A percentile compares a stretch with the other conserved stretches of the same genome.
These are phyloP conservation scores for Synanthedon formicaeformis DNA, from an alignment of 2,888 invertebrate genomes.

Conservation along the genomic window DNA sequence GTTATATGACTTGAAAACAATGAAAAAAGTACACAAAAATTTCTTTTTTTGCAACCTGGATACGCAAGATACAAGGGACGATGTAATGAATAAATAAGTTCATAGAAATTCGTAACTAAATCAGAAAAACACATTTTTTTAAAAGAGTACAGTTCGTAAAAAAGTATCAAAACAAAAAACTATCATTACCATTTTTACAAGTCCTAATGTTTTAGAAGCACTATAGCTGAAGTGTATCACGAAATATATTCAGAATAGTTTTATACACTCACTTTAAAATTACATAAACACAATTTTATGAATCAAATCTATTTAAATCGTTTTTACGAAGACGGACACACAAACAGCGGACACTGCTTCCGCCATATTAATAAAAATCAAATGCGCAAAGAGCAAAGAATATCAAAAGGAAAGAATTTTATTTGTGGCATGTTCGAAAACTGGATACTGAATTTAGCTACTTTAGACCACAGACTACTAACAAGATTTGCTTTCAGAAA, in stretches of 20 bases:
- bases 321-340: slow-evolving; percentile 46
- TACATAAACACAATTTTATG: slow-evolving; percentile 30
- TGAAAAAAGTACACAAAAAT: slow-evolving; percentile 52
- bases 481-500: no score
- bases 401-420: slow-evolving; percentile 43
- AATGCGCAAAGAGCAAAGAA: slow-evolving; percentile 45
- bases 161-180: slow-evolving; percentile 73
- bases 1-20: slow-evolving; percentile 66
- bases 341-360: slow-evolving; percentile 64
- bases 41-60: slow-evolving; percentile 20
- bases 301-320: slow-evolving; percentile 28
- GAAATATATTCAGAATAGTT: slow-evolving; percentile 18
- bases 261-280: slow-evolving; percentile 26
- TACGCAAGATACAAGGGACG: slow-evolving; percentile 7
- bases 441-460: neutral
- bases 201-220: slow-evolving; percentile 21
- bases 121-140: slow-evolving; percentile 38
- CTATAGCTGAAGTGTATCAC: slow-evolving; percentile 10
- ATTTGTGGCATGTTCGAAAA: slow-evolving; percentile 4
- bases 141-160: slow-evolving; percentile 58
- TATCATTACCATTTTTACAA: slow-evolving; percentile 68
- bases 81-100: slow-evolving; percentile 10
- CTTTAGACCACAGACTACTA: no score
- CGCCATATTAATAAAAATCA: slow-evolving; percentile 63
- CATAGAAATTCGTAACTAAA: slow-evolving; percentile 17